These are phyloP conservation scores for Venturia canescens DNA, from an alignment of 1,140 invertebrate species.

Conservation along the genomic window DNA sequence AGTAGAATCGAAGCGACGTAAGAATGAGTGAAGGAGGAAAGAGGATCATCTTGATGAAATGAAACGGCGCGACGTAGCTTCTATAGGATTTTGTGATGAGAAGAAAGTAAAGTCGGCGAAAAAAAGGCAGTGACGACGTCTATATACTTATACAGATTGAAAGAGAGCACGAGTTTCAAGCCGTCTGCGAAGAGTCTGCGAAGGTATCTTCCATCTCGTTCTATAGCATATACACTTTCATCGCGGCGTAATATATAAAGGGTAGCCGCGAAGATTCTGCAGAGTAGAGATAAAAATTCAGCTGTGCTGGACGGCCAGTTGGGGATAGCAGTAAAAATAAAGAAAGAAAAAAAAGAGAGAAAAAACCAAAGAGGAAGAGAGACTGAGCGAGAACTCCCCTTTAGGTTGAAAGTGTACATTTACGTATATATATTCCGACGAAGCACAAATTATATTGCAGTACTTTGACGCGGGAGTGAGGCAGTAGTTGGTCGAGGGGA, in stretches of 20 bases:
- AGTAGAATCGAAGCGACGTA: constrained; percentile 44
- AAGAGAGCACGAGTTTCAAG: neutral
- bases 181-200: constrained; percentile 5
- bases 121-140: neutral
- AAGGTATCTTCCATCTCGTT: constrained; percentile 18
- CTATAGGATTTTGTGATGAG: neutral
- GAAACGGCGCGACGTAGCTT: constrained; percentile 51
- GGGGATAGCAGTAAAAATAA: neutral
- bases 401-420: neutral
- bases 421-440: constrained; percentile 21
- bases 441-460: constrained; percentile 42
- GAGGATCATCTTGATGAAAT: constrained; percentile 63
- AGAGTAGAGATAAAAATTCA: constrained; percentile 48
- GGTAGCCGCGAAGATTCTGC: constrained; percentile 38
- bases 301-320: neutral
- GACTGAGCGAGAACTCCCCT: neutral
- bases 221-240: neutral
- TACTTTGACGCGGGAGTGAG: constrained; percentile 29
- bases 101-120: constrained; percentile 16
- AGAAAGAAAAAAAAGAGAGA: neutral
- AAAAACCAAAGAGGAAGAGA: neutral
- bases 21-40: constrained; percentile 7
- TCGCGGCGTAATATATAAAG: constrained; percentile 4
- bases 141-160: neutral
- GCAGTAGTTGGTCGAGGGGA: constrained; percentile 28